Base-by-base conservation (phyloP, 2,113 vertebrate genomes). In the Sinosuthora webbiana region DNA sequence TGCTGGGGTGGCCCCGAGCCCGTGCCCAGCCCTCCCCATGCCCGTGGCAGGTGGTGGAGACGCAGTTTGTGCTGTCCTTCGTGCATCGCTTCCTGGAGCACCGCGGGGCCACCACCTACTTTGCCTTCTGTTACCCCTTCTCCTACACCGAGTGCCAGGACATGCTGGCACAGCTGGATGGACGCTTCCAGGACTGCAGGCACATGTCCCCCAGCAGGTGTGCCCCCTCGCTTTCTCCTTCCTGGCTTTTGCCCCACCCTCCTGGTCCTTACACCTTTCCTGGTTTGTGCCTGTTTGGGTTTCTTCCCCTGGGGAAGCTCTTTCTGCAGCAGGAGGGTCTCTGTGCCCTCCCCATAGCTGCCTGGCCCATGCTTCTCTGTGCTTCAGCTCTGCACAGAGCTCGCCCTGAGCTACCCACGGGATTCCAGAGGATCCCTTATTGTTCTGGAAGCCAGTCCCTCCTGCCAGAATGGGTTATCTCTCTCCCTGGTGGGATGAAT, bases 51-150 rank as follows among this genome's bases (percentile, higher is more conserved):
- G 98, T 99, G 97, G 98, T 98, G 83, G 99, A 99, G 75, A 98
- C 98, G 25, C 99, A 99, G 97, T 99, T 99, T 73, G 98, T 99
- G 76, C 97, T 99, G 53, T 99, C 99, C 44, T 99, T 99, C 57
- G 98, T 98, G 70, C 99, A 99, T 89, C 99, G 99, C 67, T 98
- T 99, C 78, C 89, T 98, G 94, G 99, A 99, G 69, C 98, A 98
- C 92, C 98, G 98, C 4, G 99, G 98, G 13, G 98, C 99, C 71
- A 99, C 98, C 94, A 99, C 99, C 83, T 99, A 98, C 98, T 99
- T 99, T 85, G 98, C 99, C 94, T 99, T 99, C 98, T 99, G 99
- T 93, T 99, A 98, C 97, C 99, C 99, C 7, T 99, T 99, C 97
- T 99, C 99, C 14, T 99, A 99, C 96, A 97, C 95, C 0, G 99